Percentiles rank a stretch among this genome's conserved stretches.
These are phyloP conservation scores for Nannoperca obscura DNA, from an alignment of 2,797 vertebrate species.

Conservation along the genomic window DNA sequence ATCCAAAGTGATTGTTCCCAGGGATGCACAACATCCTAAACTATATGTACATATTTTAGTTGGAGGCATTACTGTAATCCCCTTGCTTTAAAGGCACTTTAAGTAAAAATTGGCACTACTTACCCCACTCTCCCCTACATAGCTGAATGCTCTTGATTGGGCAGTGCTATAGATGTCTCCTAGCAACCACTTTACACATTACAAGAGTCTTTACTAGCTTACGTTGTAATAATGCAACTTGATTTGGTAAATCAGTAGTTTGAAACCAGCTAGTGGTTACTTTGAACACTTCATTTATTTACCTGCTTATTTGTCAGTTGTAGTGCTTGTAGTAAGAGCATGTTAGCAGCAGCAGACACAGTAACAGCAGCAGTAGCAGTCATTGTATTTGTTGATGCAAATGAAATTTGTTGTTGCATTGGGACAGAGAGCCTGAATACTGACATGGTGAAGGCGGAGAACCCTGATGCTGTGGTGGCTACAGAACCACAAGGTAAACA, in stretches of 20 bases:
- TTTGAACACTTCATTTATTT: background rate
- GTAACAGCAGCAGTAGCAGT: background rate
- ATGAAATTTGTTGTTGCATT: background rate
- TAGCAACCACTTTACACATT: too few relatives aligned
- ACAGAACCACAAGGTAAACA: conserved; percentile 93
- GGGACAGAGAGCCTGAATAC: conserved; percentile 92
- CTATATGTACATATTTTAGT: too few relatives aligned
- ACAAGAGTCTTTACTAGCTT: too few relatives aligned
- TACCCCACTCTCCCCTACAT: too few relatives aligned
- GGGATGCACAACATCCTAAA: too few relatives aligned
- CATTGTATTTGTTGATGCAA: background rate
- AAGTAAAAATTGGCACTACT: too few relatives aligned
- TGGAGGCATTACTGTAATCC: too few relatives aligned
- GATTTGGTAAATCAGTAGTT: background rate
- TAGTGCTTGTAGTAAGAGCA: background rate
- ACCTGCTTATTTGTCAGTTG: too few relatives aligned
- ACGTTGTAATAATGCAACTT: background rate
- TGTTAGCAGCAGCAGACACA: background rate
- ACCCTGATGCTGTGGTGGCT: conserved; percentile 91
- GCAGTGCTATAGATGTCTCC: too few relatives aligned
- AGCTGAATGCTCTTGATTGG: too few relatives aligned
- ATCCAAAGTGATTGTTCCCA: too few relatives aligned
- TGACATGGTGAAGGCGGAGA: conserved; percentile 92
- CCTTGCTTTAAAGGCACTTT: too few relatives aligned
- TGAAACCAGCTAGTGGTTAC: background rate